These are phyloP conservation scores for Calephelis nemesis DNA, from an alignment of 1,140 invertebrate species.

Conservation along the genomic window DNA sequence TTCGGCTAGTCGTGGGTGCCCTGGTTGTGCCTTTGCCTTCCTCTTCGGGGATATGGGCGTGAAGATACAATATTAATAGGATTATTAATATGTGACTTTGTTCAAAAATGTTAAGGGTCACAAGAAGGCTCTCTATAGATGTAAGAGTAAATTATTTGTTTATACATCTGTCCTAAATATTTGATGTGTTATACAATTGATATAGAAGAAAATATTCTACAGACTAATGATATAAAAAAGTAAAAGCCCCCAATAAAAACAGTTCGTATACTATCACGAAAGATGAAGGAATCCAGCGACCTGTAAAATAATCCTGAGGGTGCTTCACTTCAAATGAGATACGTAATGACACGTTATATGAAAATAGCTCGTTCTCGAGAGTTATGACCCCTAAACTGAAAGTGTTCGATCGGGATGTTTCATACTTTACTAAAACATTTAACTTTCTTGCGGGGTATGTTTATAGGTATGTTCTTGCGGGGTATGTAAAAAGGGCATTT, in stretches of 20 bases:
- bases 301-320: conserved; percentile 10
- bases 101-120: too few relatives aligned
- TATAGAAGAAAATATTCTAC: too few relatives aligned
- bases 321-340: conserved; percentile 6
- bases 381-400: conserved; percentile 5
- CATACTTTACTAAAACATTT: not conserved
- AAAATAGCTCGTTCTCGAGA: conserved; percentile 13
- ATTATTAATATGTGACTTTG: too few relatives aligned
- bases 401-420: not conserved
- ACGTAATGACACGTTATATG: conserved; percentile 11
- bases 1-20: too few relatives aligned
- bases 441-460: not conserved
- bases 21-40: too few relatives aligned
- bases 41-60: too few relatives aligned
- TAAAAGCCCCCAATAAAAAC: not conserved
- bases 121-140: too few relatives aligned
- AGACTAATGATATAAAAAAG: not conserved
- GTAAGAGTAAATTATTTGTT: too few relatives aligned
- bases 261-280: not conserved
- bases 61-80: too few relatives aligned
- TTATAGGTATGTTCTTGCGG: not conserved
- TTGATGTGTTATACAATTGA: too few relatives aligned
- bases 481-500: too few relatives aligned
- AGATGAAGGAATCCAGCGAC: not conserved
- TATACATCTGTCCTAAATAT: too few relatives aligned